Conservation (phyloP, 2,888 invertebrate species). For the Eumacrocentrus americanus region DNA sequence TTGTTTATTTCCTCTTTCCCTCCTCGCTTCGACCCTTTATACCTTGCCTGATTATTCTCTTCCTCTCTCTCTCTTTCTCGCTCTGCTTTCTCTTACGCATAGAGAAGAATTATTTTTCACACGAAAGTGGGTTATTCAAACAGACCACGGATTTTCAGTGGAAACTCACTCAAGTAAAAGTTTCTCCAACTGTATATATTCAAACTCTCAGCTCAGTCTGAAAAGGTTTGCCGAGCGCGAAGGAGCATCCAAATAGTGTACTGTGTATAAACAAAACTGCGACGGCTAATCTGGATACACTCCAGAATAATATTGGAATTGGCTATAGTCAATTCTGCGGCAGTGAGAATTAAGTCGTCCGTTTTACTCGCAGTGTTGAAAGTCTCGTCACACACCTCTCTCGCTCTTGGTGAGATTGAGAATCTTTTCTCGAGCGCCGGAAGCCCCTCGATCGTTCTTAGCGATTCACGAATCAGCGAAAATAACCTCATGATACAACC, state of each 20-base stretch:
- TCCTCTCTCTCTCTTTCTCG: slow-evolving; percentile 25
- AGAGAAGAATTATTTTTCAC: slow-evolving; percentile 7
- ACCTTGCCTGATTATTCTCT: slow-evolving; percentile 24
- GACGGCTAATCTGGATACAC: too few species aligned
- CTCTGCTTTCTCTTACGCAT: neutral
- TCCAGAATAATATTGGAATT: too few species aligned
- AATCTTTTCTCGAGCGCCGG: neutral
- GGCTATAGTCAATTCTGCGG: too few species aligned
- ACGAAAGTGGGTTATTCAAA: neutral
- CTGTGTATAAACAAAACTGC: too few species aligned
- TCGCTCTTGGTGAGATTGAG: too few species aligned
- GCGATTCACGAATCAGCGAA: slow-evolving; percentile 2
- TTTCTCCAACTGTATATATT: too few species aligned
- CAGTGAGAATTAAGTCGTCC: neutral
- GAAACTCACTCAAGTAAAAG: too few species aligned
- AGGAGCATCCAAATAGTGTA: too few species aligned
- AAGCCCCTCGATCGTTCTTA: neutral
- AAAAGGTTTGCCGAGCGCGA: too few species aligned
- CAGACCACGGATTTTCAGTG: neutral
- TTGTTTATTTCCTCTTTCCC: slow-evolving; percentile 18
- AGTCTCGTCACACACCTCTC: neutral
- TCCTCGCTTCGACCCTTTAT: slow-evolving; percentile 31
- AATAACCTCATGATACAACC: neutral
- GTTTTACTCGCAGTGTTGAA: neutral
- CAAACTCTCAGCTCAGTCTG: too few species aligned